A percentile compares a stretch with the other conserved stretches of the same genome.
Conservation (phyloP, 2,888 invertebrate species). For the Xylota sylvarum region DNA sequence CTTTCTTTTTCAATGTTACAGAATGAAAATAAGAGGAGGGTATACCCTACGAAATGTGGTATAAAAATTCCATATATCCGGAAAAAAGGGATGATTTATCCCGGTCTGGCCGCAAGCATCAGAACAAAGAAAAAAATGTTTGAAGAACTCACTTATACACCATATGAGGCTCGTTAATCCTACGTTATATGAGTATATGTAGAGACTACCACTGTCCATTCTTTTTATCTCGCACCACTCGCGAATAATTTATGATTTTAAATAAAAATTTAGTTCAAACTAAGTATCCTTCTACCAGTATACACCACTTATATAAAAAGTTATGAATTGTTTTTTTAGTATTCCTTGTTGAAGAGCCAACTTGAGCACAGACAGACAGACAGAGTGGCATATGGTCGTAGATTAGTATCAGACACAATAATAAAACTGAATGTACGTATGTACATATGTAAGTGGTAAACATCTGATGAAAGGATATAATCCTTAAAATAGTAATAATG, state of each 20-base stretch:
- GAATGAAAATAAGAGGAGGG: background rate
- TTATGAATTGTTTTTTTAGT: slow-evolving; percentile 34
- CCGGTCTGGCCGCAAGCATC: slow-evolving; percentile 36
- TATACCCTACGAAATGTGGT: background rate
- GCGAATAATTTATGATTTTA: slow-evolving; percentile 51
- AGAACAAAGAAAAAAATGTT: background rate
- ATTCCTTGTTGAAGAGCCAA: slow-evolving; percentile 1
- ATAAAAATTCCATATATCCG: background rate
- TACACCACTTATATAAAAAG: slow-evolving; percentile 31
- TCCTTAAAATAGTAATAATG: slow-evolving; percentile 23
- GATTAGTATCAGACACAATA: slow-evolving; percentile 38
- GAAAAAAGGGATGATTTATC: slow-evolving; percentile 53
- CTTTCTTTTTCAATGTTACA: background rate
- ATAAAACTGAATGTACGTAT: slow-evolving; percentile 31
- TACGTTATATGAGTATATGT: slow-evolving; percentile 2
- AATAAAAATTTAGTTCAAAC: slow-evolving; percentile 40
- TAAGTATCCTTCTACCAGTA: slow-evolving; percentile 30
- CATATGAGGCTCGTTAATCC: slow-evolving; percentile 59
- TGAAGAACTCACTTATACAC: slow-evolving; percentile 8
- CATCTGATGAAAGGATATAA: slow-evolving; percentile 47
- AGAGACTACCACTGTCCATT: slow-evolving; percentile 4
- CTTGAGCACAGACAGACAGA: background rate
- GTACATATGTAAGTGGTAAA: slow-evolving; percentile 8
- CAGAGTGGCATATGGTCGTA: slow-evolving; percentile 13
- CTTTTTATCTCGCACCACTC: background rate